A percentile compares a stretch with the other conserved stretches of the same genome.
Evolutionary conservation across 2,113 vertebrate species (phyloP).

Genomic region (Lipotes vexillifer): DNA sequence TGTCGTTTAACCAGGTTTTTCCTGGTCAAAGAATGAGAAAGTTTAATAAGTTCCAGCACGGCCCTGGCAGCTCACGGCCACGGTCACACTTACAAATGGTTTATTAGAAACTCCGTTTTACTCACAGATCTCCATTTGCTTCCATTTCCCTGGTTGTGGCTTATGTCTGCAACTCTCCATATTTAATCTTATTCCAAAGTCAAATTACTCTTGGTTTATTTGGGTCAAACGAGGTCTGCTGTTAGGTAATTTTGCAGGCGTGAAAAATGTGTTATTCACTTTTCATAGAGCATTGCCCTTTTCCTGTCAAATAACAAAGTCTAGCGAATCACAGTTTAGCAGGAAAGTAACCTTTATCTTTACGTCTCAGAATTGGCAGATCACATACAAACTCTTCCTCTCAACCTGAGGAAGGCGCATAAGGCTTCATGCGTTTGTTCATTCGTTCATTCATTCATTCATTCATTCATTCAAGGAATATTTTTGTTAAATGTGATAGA

Average conservation of each 20-base stretch:
- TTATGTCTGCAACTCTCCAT: background rate
- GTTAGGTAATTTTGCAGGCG: slow-evolving; percentile 10
- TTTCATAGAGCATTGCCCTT: background rate
- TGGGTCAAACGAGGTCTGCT: background rate
- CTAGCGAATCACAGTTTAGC: background rate
- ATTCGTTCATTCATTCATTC: background rate
- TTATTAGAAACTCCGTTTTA: background rate
- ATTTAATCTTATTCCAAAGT: background rate
- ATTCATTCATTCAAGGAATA: background rate
- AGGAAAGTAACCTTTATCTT: background rate
- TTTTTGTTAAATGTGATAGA: background rate
- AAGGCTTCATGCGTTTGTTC: background rate
- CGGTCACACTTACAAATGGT: accelerated
- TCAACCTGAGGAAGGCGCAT: background rate
- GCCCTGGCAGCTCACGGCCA: accelerated
- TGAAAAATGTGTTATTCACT: background rate
- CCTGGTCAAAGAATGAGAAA: accelerated
- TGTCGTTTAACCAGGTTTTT: background rate
- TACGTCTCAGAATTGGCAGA: background rate
- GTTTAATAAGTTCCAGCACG: accelerated
- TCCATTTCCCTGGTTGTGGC: background rate
- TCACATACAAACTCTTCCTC: background rate
- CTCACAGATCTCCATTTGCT: background rate
- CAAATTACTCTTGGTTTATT: slow-evolving; percentile 10
- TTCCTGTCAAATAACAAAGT: background rate